These are phyloP conservation scores for Gracilinanus agilis DNA, from an alignment of 2,113 vertebrate genomes.

Conservation along the genomic window DNA sequence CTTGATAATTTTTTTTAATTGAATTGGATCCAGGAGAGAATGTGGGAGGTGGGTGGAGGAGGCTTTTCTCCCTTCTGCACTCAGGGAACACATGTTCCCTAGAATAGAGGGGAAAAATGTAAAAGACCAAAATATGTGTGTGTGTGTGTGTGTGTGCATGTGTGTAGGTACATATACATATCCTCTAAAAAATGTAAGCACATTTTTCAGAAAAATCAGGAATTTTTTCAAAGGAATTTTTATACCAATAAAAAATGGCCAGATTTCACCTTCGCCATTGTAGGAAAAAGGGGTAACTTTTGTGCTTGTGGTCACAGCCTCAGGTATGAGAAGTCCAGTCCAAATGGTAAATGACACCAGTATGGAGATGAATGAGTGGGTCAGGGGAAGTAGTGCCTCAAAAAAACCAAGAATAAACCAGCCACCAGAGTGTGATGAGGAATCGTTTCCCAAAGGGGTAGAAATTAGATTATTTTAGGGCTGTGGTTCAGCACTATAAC, in stretches of 20 bases:
- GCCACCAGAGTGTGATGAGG: not conserved
- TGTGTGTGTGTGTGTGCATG: not conserved
- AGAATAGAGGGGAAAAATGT: constrained; percentile 74
- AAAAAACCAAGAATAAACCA: not conserved
- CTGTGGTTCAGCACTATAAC: not conserved
- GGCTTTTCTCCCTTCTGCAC: constrained; percentile 80
- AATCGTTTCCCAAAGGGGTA: not conserved
- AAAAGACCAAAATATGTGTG: constrained; percentile 77
- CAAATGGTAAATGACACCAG: not conserved
- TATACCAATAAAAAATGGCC: not conserved
- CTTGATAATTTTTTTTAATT: not conserved
- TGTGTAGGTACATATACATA: constrained; percentile 71
- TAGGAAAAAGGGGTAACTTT: not conserved
- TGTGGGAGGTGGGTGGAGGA: constrained; percentile 81
- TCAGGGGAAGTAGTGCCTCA: not conserved
- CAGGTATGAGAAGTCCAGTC: not conserved
- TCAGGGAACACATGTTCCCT: constrained; percentile 79
- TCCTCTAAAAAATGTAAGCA: constrained; percentile 75
- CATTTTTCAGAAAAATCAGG: constrained; percentile 70
- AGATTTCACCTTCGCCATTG: not conserved
- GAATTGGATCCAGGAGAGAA: constrained; percentile 80
- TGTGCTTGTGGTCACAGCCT: not conserved
- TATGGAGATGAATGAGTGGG: not conserved
- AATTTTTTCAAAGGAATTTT: constrained; percentile 57
- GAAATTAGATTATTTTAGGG: not conserved